phyloP scores from a whole-genome alignment of 2,888 invertebrate species.

The Campopleginae sp. region DNA sequence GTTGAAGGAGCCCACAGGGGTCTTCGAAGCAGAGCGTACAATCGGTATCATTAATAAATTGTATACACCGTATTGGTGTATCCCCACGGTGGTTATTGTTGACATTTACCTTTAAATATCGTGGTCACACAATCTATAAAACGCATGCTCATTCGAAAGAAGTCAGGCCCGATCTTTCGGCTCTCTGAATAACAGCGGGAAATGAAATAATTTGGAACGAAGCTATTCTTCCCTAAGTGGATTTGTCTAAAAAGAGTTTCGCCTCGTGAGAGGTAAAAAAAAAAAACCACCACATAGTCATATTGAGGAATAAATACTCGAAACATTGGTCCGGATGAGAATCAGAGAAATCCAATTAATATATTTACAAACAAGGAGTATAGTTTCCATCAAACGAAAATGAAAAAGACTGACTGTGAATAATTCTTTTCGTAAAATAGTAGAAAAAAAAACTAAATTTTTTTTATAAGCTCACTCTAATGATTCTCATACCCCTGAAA shows the following conservation, averaged over 20 bases:
- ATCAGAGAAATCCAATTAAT: background rate
- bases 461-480: background rate
- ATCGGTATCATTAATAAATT: slow-evolving; percentile 64
- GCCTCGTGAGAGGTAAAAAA: background rate
- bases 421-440: background rate
- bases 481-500: background rate
- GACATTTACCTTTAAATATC: slow-evolving; percentile 29
- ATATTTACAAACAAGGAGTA: background rate
- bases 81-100: slow-evolving; percentile 54
- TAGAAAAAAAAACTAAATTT: background rate
- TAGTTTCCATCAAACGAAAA: background rate
- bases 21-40: slow-evolving; percentile 29
- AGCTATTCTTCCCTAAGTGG: background rate
- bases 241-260: background rate
- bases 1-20: slow-evolving; percentile 36
- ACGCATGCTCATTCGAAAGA: background rate
- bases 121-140: slow-evolving; percentile 46
- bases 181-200: slow-evolving; percentile 31
- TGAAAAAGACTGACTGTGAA: background rate
- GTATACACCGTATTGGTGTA: slow-evolving; percentile 30
- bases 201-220: background rate
- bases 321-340: background rate
- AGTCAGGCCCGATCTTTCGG: background rate
- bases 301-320: background rate
- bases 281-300: background rate